phyloP scores from a whole-genome alignment of 1,140 invertebrate species.

The Muscidifurax raptorellus region DNA sequence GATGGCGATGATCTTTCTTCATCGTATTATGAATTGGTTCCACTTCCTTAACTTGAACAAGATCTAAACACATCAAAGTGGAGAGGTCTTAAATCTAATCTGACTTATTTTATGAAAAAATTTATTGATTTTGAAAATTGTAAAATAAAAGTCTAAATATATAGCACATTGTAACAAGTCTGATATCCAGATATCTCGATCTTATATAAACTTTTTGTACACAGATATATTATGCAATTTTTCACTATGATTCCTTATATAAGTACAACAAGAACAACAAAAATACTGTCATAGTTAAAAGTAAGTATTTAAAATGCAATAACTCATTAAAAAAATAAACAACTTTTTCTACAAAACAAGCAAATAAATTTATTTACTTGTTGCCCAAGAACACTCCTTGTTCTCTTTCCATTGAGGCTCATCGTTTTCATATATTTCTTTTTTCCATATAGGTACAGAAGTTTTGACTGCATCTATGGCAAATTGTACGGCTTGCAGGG shows the following conservation, averaged over 20 bases:
- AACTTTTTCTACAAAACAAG: slow-evolving; percentile 11
- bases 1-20: slow-evolving; percentile 13
- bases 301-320: neutral
- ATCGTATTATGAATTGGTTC: neutral
- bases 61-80: slow-evolving; percentile 38
- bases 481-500: slow-evolving; percentile 87
- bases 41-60: neutral
- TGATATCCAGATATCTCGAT: neutral
- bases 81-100: slow-evolving; percentile 40
- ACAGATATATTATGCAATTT: neutral
- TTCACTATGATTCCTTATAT: neutral
- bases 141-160: slow-evolving; percentile 13
- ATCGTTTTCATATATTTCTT: slow-evolving; percentile 88
- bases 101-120: slow-evolving; percentile 7
- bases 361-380: slow-evolving; percentile 64
- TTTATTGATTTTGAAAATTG: slow-evolving; percentile 20
- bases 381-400: slow-evolving; percentile 84
- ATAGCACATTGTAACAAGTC: neutral
- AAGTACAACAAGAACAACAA: neutral
- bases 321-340: neutral
- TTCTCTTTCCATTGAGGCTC: slow-evolving; percentile 85
- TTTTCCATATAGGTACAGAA: slow-evolving; percentile 97
- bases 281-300: neutral
- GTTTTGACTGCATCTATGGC: slow-evolving; percentile 92
- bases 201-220: neutral